Percentiles rank a stretch among this genome's conserved stretches.
phyloP scores from a whole-genome alignment of 1,140 invertebrate species.

The Halesus radiatus region DNA sequence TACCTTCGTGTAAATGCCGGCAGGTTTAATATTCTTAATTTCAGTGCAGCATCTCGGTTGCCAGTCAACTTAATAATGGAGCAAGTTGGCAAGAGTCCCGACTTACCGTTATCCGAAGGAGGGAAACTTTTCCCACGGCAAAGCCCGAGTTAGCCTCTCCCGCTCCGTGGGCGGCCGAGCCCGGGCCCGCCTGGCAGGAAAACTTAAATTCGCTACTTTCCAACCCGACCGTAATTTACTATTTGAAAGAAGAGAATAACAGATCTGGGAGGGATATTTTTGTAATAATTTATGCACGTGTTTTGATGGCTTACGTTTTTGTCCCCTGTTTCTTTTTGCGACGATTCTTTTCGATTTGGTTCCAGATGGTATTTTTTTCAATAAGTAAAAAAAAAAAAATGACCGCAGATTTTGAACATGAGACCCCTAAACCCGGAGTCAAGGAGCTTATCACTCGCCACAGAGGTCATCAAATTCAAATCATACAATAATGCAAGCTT shows the following conservation, averaged over 20 bases:
- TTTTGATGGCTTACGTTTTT: background rate
- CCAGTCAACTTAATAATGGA: conserved; percentile 43
- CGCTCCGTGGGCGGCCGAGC: too few relatives aligned
- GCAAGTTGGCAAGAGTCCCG: background rate
- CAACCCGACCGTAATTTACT: conserved; percentile 14
- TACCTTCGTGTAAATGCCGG: too few relatives aligned
- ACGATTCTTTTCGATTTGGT: too few relatives aligned
- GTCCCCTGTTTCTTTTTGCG: too few relatives aligned
- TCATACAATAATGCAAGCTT: too few relatives aligned
- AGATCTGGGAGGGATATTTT: background rate
- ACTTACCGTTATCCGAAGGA: conserved; percentile 15
- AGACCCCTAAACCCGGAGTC: too few relatives aligned
- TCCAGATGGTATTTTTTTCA: too few relatives aligned
- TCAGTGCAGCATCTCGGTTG: conserved; percentile 23
- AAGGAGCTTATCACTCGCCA: too few relatives aligned
- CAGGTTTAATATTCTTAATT: background rate
- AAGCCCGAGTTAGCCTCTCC: conserved; percentile 9
- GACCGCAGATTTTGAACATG: too few relatives aligned
- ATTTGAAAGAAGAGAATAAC: background rate
- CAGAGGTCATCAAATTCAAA: too few relatives aligned
- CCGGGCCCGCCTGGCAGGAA: background rate
- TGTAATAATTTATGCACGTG: background rate
- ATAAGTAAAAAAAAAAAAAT: too few relatives aligned
- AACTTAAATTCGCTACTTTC: conserved; percentile 5
- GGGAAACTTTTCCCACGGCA: conserved; percentile 18